Percentiles rank a stretch among this genome's conserved stretches.
phyloP scores from a whole-genome alignment of 2,888 invertebrate species.

The Gymnoscelis rufifasciata region DNA sequence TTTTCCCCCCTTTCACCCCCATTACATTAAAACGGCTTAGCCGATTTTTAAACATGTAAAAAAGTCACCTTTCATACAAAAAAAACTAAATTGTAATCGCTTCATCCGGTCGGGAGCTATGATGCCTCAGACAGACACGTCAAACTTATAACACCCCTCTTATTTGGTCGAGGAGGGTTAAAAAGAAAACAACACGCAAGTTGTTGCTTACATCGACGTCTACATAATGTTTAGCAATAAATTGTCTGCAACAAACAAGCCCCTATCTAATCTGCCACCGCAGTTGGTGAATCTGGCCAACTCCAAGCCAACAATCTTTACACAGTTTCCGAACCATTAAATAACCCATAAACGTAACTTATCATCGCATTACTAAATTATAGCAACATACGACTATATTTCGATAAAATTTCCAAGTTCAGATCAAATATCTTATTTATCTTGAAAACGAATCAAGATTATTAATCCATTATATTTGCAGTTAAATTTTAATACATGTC shows the following conservation, averaged over 20 bases:
- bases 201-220: constrained; percentile 38
- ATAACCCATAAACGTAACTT: constrained; percentile 51
- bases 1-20: too few species aligned
- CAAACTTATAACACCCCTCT: too few species aligned
- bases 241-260: constrained; percentile 58
- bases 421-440: constrained; percentile 10
- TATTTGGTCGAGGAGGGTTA: neutral
- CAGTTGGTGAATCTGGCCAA: constrained; percentile 34
- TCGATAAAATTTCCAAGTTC: constrained; percentile 6
- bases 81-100: too few species aligned
- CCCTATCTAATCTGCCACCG: constrained; percentile 41
- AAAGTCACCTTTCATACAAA: too few species aligned
- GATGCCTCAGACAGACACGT: too few species aligned
- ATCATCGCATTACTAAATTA: constrained; percentile 45
- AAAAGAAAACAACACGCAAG: constrained; percentile 32
- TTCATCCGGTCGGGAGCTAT: too few species aligned
- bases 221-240: constrained; percentile 53
- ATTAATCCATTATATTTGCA: too few species aligned
- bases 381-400: constrained; percentile 21
- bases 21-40: too few species aligned
- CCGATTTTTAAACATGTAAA: too few species aligned
- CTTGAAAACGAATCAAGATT: too few species aligned
- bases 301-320: constrained; percentile 56
- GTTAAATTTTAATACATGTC: constrained; percentile 18
- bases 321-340: constrained; percentile 65